These are phyloP conservation scores for Dinoponera quadriceps DNA, from an alignment of 1,140 invertebrate genomes.

Conservation along the genomic window DNA sequence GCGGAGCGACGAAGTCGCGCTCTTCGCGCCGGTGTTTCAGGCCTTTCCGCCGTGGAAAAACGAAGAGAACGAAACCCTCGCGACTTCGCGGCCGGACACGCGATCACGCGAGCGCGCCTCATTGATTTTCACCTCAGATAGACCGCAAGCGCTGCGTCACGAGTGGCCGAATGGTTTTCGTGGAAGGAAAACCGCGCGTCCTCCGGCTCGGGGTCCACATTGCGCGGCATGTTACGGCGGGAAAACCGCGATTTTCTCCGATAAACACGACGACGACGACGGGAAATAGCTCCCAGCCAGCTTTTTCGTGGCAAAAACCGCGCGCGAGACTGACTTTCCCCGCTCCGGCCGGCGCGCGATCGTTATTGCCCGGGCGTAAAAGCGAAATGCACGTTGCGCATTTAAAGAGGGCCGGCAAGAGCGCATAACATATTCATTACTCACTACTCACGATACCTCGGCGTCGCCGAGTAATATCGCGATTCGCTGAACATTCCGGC, in stretches of 20 bases:
- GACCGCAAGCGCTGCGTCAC: not conserved
- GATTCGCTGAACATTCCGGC: conserved; percentile 10
- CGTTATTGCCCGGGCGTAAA: conserved; percentile 32
- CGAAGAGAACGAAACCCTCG: too few relatives aligned
- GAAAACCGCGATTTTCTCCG: not conserved
- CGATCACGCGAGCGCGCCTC: not conserved
- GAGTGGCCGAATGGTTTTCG: not conserved
- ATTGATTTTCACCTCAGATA: conserved; percentile 38
- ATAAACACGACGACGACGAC: not conserved
- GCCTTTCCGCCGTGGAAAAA: too few relatives aligned
- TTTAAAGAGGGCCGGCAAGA: conserved; percentile 27
- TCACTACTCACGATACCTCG: too few relatives aligned
- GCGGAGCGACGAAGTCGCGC: too few relatives aligned
- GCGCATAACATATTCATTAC: conserved; percentile 26
- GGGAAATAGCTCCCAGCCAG: not conserved
- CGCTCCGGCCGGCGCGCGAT: not conserved
- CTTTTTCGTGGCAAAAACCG: not conserved
- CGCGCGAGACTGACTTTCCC: not conserved
- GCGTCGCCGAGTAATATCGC: not conserved
- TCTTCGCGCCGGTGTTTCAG: not conserved
- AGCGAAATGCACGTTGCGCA: not conserved
- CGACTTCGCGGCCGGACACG: not conserved
- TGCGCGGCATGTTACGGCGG: too few relatives aligned
- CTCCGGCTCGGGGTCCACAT: not conserved
- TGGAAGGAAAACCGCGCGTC: not conserved